These are phyloP conservation scores for Blennius ocellaris DNA, from an alignment of 2,113 vertebrate genomes.

Conservation along the genomic window DNA sequence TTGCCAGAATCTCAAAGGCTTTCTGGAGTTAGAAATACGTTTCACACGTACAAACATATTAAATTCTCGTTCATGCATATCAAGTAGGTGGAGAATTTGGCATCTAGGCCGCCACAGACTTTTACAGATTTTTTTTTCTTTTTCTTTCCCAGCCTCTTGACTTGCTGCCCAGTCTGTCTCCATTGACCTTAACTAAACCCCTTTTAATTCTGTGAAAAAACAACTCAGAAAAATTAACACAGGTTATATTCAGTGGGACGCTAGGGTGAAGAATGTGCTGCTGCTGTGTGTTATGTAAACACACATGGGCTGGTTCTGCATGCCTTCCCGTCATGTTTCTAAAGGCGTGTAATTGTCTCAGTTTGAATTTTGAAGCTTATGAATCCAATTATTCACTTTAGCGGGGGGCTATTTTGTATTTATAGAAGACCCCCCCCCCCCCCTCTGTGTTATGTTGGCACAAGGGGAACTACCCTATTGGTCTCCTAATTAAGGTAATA, in stretches of 20 bases:
- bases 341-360: constrained; percentile 46
- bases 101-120: constrained; percentile 40
- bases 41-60: constrained; percentile 43
- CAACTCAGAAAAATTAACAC: neutral
- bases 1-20: constrained; percentile 25
- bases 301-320: constrained; percentile 2
- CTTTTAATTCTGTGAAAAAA: constrained; percentile 46
- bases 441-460: constrained; percentile 50
- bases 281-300: neutral
- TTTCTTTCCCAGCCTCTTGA: constrained; percentile 27
- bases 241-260: neutral
- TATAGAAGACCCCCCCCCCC: constrained; percentile 31
- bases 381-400: constrained; percentile 35
- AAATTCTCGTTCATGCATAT: constrained; percentile 45
- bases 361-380: constrained; percentile 54
- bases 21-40: constrained; percentile 41
- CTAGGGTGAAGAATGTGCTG: neutral
- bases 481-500: constrained; percentile 74
- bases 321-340: constrained; percentile 28
- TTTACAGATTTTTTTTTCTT: constrained; percentile 14
- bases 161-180: constrained; percentile 31
- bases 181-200: constrained; percentile 47
- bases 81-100: constrained; percentile 57
- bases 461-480: constrained; percentile 29
- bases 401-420: constrained; percentile 34